These are phyloP conservation scores for Lipotes vexillifer DNA, from an alignment of 2,113 vertebrate species.

Conservation along the genomic window DNA sequence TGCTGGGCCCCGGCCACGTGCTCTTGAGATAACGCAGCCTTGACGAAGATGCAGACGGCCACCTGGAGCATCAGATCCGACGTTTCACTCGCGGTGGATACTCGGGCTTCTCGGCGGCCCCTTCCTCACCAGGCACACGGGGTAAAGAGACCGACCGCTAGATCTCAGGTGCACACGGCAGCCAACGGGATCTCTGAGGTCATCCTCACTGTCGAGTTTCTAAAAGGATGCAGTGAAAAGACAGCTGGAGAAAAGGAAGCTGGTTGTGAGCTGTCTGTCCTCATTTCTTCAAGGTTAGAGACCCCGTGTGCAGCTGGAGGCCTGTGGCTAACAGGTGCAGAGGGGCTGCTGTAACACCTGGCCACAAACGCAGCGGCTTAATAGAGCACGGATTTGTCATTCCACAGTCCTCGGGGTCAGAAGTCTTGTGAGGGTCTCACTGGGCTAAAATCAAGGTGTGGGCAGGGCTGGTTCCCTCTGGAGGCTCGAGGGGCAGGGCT, in stretches of 20 bases:
- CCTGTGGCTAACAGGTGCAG: background rate
- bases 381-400: background rate
- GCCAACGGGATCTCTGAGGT: conserved; percentile 36
- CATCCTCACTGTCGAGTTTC: background rate
- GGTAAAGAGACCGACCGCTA: background rate
- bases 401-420: fast-evolving
- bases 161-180: background rate
- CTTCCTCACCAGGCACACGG: conserved; percentile 56
- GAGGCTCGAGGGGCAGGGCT: fast-evolving
- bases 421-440: fast-evolving
- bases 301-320: background rate
- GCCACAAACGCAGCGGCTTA: background rate
- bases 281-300: conserved; percentile 32
- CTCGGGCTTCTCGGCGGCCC: conserved; percentile 57
- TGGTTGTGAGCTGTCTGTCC: background rate
- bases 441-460: background rate
- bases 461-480: background rate
- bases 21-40: conserved; percentile 63
- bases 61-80: conserved; percentile 59
- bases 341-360: background rate
- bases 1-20: conserved; percentile 65
- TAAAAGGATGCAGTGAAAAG: background rate
- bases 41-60: conserved; percentile 61
- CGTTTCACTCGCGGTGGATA: conserved; percentile 68
- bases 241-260: background rate